These are phyloP conservation scores for Disparrhopalites patrizii DNA, from an alignment of 2,888 invertebrate species.

Conservation along the genomic window DNA sequence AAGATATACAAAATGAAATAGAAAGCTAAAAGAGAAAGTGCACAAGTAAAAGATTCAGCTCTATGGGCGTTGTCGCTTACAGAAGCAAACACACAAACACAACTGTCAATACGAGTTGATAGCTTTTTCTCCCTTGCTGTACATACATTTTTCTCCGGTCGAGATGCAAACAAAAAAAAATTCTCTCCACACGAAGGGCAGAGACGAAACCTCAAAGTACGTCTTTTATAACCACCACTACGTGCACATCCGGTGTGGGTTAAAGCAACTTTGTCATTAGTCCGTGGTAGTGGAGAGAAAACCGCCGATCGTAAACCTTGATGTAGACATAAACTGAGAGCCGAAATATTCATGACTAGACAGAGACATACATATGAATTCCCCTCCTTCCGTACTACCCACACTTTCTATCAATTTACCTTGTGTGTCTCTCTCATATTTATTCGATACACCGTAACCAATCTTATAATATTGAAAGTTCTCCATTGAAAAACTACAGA, in stretches of 20 bases:
- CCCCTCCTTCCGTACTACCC: neutral
- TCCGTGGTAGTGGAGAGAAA: neutral
- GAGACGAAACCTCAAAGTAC: neutral
- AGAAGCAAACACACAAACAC: too few relatives aligned
- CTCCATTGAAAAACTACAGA: constrained; percentile 6
- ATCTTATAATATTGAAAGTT: constrained; percentile 1
- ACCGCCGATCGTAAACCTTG: neutral
- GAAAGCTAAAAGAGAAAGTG: neutral
- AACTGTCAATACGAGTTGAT: constrained; percentile 3
- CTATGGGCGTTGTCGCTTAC: too few relatives aligned
- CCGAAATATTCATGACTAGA: constrained; percentile 14
- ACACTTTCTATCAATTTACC: too few relatives aligned
- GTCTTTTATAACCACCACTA: neutral
- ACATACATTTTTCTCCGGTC: too few relatives aligned
- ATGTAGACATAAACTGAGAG: neutral
- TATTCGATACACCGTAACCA: neutral
- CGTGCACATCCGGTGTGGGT: constrained; percentile 17
- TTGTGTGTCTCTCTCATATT: neutral
- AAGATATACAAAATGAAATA: too few relatives aligned
- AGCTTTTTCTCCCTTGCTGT: too few relatives aligned
- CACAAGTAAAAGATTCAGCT: neutral
- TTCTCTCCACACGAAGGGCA: too few relatives aligned
- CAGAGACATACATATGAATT: neutral
- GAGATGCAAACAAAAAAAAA: too few relatives aligned
- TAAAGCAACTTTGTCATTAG: constrained; percentile 21